A percentile compares a stretch with the other conserved stretches of the same genome.
Conservation (phyloP, 2,888 invertebrate genomes). For the Alsophila aescularia region DNA sequence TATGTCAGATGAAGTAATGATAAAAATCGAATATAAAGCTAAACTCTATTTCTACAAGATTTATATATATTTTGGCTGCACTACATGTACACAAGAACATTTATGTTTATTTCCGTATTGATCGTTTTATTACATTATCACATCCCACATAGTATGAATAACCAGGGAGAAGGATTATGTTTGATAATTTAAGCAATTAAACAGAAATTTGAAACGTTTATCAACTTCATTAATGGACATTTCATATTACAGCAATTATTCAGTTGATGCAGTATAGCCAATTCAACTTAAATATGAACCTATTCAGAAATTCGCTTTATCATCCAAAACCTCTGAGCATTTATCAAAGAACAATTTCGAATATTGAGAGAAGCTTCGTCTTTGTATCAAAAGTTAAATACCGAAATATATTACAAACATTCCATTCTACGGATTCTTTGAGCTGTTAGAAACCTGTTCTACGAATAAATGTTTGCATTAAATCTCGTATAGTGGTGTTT, state of each 20-base stretch:
- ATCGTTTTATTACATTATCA: too few species aligned
- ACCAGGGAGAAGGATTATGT: too few species aligned
- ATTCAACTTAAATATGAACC: conserved; percentile 8
- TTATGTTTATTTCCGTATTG: too few species aligned
- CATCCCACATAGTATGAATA: too few species aligned
- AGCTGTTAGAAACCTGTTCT: conserved; percentile 32
- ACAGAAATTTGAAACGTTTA: too few species aligned
- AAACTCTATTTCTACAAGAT: too few species aligned
- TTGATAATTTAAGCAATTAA: too few species aligned
- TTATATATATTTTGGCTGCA: too few species aligned
- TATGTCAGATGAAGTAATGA: too few species aligned
- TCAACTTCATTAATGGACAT: background rate
- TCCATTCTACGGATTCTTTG: conserved; percentile 32
- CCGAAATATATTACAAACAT: conserved; percentile 29
- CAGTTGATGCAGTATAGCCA: background rate
- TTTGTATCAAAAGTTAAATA: conserved; percentile 26
- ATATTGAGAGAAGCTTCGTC: conserved; percentile 22
- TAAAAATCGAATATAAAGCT: too few species aligned
- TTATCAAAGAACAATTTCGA: conserved; percentile 26
- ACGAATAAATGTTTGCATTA: conserved; percentile 34
- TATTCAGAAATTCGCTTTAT: conserved; percentile 10
- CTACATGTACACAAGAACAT: too few species aligned
- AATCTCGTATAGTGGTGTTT: conserved; percentile 23
- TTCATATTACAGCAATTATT: background rate
- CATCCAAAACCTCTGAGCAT: conserved; percentile 14